Conservation (phyloP, 1,140 invertebrate species). For the Periplaneta americana region DNA sequence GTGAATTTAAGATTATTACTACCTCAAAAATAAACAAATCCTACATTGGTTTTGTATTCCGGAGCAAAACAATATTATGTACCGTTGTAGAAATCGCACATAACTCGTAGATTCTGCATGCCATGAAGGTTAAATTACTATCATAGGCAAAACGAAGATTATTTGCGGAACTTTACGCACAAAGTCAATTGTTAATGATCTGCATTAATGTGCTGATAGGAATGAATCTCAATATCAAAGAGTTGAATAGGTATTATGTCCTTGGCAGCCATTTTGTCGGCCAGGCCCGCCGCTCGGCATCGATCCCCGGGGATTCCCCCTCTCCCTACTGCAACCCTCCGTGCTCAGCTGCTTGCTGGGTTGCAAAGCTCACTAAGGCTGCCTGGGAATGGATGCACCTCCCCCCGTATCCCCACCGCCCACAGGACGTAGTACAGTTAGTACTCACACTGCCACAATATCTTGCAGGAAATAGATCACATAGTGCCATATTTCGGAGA, state of each 20-base stretch:
- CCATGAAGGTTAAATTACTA: no score
- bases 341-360: neutral
- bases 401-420: neutral
- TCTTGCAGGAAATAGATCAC: neutral
- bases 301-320: neutral
- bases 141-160: no score
- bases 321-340: neutral
- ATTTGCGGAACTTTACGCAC: no score
- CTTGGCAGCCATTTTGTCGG: neutral
- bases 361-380: neutral
- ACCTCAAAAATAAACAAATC: no score
- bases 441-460: neutral
- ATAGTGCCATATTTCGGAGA: neutral
- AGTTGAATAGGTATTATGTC: neutral
- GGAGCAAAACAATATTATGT: no score
- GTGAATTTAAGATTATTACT: no score
- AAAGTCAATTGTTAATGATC: no score
- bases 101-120: no score
- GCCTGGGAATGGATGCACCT: neutral
- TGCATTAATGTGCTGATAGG: no score
- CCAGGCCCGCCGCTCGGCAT: neutral
- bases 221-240: neutral
- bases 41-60: no score
- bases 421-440: neutral
- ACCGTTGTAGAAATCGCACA: no score